These are phyloP conservation scores for Microtus oregoni DNA, from an alignment of 2,113 vertebrate species.

Conservation along the genomic window DNA sequence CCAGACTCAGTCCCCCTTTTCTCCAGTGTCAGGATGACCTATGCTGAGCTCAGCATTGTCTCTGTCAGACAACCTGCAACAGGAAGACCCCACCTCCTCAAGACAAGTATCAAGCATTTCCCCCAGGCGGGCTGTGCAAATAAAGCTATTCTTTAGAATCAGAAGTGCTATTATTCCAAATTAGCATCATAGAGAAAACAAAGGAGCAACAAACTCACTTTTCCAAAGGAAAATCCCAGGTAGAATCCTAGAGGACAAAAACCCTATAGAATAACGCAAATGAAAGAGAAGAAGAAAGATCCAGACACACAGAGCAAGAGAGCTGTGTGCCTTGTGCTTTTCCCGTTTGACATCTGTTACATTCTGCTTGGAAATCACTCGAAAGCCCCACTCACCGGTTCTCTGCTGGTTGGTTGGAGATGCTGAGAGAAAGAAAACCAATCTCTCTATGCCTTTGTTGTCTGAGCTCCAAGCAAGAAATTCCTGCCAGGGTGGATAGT, in stretches of 20 bases:
- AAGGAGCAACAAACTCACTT: slow-evolving; percentile 79
- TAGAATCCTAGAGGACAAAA: slow-evolving; percentile 67
- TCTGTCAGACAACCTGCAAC: slow-evolving; percentile 75
- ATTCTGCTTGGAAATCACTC: slow-evolving; percentile 84
- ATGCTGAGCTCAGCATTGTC: slow-evolving; percentile 77
- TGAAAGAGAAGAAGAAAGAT: neutral
- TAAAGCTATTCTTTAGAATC: slow-evolving; percentile 51
- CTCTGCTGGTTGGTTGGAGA: slow-evolving; percentile 90
- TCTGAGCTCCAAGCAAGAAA: slow-evolving; percentile 92
- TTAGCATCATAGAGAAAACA: slow-evolving; percentile 70
- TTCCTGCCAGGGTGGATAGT: slow-evolving; percentile 91
- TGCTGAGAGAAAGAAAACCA: slow-evolving; percentile 91
- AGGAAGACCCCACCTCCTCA: slow-evolving; percentile 74
- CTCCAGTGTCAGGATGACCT: slow-evolving; percentile 81
- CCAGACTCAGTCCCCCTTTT: slow-evolving; percentile 14
- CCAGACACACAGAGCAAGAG: slow-evolving; percentile 1
- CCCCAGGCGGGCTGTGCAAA: slow-evolving; percentile 1
- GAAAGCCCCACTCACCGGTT: slow-evolving; percentile 88
- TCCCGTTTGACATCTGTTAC: slow-evolving; percentile 82
- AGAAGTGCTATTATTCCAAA: slow-evolving; percentile 63
- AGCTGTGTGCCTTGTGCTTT: slow-evolving; percentile 74
- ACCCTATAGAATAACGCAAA: slow-evolving; percentile 62
- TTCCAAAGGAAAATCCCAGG: slow-evolving; percentile 77
- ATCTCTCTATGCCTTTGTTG: slow-evolving; percentile 93
- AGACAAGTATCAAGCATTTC: slow-evolving; percentile 69